These are phyloP conservation scores for Anthoscopus minutus DNA, from an alignment of 2,113 vertebrate genomes.

Conservation along the genomic window DNA sequence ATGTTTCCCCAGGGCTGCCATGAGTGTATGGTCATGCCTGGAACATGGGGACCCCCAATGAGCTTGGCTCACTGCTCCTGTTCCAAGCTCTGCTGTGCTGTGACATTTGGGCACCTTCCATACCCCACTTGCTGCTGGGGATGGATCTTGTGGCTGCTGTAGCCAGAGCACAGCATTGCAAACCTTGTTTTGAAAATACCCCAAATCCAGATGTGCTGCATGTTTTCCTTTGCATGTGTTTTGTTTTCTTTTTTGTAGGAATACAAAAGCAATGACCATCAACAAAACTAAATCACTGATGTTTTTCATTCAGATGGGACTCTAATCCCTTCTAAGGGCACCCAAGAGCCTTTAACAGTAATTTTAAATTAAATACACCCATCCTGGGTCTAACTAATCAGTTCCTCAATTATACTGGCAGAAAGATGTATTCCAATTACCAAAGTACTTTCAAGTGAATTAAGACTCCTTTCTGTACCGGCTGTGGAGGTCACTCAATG, in stretches of 20 bases:
- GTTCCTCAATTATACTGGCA: conserved; percentile 52
- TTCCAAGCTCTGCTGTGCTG: neutral
- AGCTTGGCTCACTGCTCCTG: neutral
- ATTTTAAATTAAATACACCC: conserved; percentile 46
- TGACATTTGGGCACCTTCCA: fast-evolving
- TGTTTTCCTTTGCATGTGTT: neutral
- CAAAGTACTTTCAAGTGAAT: conserved; percentile 50
- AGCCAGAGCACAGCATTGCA: neutral
- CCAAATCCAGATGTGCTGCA: neutral
- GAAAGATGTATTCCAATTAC: conserved; percentile 62
- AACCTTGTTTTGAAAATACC: neutral
- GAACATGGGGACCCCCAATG: fast-evolving
- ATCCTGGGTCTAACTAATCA: conserved; percentile 37
- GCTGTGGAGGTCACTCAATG: conserved; percentile 72
- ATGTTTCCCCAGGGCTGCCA: fast-evolving
- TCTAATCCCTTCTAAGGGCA: conserved; percentile 33
- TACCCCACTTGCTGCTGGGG: too few species aligned
- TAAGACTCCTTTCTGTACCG: conserved; percentile 65
- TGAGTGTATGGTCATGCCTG: fast-evolving
- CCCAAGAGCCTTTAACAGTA: conserved; percentile 32
- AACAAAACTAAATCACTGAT: neutral
- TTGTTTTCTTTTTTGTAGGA: neutral
- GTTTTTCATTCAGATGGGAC: neutral
- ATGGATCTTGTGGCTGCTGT: fast-evolving
- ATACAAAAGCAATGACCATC: neutral